Percentiles rank a stretch among this genome's conserved stretches.
These are phyloP conservation scores for Octomys mimax DNA, from an alignment of 2,797 vertebrate species.

Conservation along the genomic window DNA sequence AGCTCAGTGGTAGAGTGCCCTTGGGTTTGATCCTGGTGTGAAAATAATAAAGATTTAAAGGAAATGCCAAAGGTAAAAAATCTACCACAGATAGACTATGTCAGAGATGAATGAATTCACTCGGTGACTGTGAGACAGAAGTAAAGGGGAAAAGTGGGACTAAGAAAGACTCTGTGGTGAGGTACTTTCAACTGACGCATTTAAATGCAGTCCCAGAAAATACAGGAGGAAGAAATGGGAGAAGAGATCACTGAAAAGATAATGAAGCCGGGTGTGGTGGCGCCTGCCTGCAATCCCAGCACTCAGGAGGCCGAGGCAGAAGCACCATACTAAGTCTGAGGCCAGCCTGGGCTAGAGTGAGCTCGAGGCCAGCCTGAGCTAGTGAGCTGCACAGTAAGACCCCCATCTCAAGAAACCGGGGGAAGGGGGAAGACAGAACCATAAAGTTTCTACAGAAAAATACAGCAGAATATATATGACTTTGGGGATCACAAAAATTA, in stretches of 20 bases:
- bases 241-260: background rate
- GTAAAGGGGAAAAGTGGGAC: background rate
- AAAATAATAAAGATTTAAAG: background rate
- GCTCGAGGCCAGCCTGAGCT: background rate
- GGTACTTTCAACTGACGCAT: constrained; percentile 13
- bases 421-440: background rate
- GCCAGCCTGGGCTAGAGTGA: background rate
- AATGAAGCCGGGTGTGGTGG: background rate
- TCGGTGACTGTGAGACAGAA: background rate
- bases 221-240: background rate
- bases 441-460: constrained; percentile 51
- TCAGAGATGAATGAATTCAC: background rate
- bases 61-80: constrained; percentile 11
- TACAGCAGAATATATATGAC: background rate
- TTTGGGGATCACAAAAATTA: constrained; percentile 3
- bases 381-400: background rate
- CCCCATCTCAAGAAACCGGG: background rate
- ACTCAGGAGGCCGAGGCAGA: background rate
- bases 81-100: background rate
- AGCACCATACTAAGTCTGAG: background rate
- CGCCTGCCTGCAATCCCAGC: background rate
- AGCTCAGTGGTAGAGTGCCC: background rate
- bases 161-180: background rate
- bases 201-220: constrained; percentile 34
- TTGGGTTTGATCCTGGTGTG: background rate